These are phyloP conservation scores for Epinotia ramella DNA, from an alignment of 2,888 invertebrate genomes.

Conservation along the genomic window DNA sequence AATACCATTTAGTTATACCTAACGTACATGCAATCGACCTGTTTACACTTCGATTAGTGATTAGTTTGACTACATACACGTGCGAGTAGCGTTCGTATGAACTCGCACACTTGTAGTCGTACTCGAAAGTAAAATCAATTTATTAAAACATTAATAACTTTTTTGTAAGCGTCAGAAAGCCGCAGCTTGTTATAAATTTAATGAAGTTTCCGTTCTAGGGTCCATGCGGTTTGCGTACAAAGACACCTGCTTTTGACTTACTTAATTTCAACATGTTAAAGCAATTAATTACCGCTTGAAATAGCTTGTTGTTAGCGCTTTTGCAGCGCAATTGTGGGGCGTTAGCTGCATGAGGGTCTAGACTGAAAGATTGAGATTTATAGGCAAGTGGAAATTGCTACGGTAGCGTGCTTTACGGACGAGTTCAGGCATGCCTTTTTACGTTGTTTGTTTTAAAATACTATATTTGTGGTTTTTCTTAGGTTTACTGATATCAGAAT, in stretches of 20 bases:
- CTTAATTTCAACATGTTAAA: slow-evolving; percentile 42
- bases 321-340: slow-evolving; percentile 31
- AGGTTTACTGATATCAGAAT: too few relatives aligned
- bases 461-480: too few relatives aligned
- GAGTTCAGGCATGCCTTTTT: background rate
- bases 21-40: too few relatives aligned
- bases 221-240: slow-evolving; percentile 36
- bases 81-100: too few relatives aligned
- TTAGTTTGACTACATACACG: too few relatives aligned
- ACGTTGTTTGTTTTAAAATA: slow-evolving; percentile 13
- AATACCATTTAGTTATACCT: too few relatives aligned
- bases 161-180: slow-evolving; percentile 15
- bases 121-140: background rate
- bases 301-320: slow-evolving; percentile 44
- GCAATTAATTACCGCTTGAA: slow-evolving; percentile 42
- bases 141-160: background rate
- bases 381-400: slow-evolving; percentile 32
- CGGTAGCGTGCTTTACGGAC: slow-evolving; percentile 12
- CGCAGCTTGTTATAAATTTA: slow-evolving; percentile 37
- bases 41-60: too few relatives aligned
- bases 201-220: slow-evolving; percentile 30
- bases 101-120: too few relatives aligned
- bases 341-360: slow-evolving; percentile 34
- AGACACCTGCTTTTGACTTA: slow-evolving; percentile 45
- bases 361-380: slow-evolving; percentile 42